Percentiles rank a stretch among this genome's conserved stretches.
Conservation (phyloP, 1,140 invertebrate species). For the Microplitis mediator region DNA sequence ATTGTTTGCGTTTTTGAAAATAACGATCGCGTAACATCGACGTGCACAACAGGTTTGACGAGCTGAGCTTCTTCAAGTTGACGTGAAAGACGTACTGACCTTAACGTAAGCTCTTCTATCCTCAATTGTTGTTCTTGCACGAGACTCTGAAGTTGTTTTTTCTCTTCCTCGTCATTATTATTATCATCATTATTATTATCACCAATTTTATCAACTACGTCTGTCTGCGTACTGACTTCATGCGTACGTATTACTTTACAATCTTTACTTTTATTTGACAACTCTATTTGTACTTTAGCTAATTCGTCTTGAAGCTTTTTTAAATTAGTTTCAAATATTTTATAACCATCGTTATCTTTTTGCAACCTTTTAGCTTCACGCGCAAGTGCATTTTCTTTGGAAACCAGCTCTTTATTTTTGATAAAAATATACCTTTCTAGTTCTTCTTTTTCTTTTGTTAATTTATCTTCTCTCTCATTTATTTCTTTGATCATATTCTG, state of each 20-base stretch:
- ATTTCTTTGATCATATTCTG: slow-evolving; percentile 34
- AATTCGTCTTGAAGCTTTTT: slow-evolving; percentile 52
- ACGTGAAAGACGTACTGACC: slow-evolving; percentile 45
- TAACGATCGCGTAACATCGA: slow-evolving; percentile 32
- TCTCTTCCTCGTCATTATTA: slow-evolving; percentile 42
- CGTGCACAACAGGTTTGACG: slow-evolving; percentile 1
- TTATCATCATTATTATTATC: slow-evolving; percentile 33
- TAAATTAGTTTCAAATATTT: slow-evolving; percentile 49
- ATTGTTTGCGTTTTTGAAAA: slow-evolving; percentile 39
- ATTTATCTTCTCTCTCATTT: slow-evolving; percentile 46
- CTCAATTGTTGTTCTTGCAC: slow-evolving; percentile 51
- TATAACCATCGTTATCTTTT: slow-evolving; percentile 44
- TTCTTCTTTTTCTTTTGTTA: slow-evolving; percentile 39
- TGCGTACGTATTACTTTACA: neutral
- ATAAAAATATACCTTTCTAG: slow-evolving; percentile 42
- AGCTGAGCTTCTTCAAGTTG: slow-evolving; percentile 52
- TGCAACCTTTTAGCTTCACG: slow-evolving; percentile 55
- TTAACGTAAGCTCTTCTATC: slow-evolving; percentile 53
- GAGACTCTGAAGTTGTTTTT: slow-evolving; percentile 47
- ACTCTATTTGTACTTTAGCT: slow-evolving; percentile 42
- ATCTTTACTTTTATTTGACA: slow-evolving; percentile 29
- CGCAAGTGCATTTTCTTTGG: slow-evolving; percentile 50
- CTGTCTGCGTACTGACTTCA: slow-evolving; percentile 51
- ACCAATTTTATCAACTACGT: slow-evolving; percentile 31
- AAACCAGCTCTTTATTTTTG: slow-evolving; percentile 48